Percentiles rank a stretch among this genome's conserved stretches.
These are phyloP conservation scores for Pseudopodoces humilis DNA, from an alignment of 2,113 vertebrate genomes.

Conservation along the genomic window DNA sequence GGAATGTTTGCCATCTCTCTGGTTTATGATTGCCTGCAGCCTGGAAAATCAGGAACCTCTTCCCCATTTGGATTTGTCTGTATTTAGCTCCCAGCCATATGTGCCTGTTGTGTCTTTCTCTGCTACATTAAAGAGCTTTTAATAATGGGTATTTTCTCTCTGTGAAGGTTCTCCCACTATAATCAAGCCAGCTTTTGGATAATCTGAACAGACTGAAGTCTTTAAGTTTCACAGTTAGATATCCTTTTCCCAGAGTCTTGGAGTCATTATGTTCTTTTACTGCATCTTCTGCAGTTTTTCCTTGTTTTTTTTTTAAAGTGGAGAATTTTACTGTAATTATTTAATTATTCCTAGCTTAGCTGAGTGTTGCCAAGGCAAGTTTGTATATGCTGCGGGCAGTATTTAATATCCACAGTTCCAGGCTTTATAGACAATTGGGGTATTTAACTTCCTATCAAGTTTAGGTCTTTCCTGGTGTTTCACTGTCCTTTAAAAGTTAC, in stretches of 20 bases:
- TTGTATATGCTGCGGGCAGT: background rate
- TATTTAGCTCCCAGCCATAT: constrained; percentile 24
- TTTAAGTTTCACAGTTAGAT: constrained; percentile 31
- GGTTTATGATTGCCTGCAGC: background rate
- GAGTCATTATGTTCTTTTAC: background rate
- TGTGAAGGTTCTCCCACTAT: background rate
- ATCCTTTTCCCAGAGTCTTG: background rate
- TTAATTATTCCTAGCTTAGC: background rate
- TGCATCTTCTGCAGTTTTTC: background rate
- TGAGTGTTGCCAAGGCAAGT: background rate
- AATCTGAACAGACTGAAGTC: constrained; percentile 31
- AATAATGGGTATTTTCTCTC: constrained; percentile 41
- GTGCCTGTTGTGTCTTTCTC: constrained; percentile 24
- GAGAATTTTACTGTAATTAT: background rate
- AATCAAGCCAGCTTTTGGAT: constrained; percentile 40
- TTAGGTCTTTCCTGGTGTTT: background rate
- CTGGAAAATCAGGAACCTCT: background rate
- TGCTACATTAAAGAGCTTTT: constrained; percentile 34
- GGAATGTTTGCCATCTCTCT: background rate
- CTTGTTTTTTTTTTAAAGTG: background rate
- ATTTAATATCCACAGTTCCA: background rate
- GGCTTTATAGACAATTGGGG: background rate
- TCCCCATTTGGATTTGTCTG: background rate
- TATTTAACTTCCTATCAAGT: background rate
- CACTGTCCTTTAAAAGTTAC: background rate